These are phyloP conservation scores for Microhierax caerulescens DNA, from an alignment of 2,797 vertebrate genomes.

Conservation along the genomic window DNA sequence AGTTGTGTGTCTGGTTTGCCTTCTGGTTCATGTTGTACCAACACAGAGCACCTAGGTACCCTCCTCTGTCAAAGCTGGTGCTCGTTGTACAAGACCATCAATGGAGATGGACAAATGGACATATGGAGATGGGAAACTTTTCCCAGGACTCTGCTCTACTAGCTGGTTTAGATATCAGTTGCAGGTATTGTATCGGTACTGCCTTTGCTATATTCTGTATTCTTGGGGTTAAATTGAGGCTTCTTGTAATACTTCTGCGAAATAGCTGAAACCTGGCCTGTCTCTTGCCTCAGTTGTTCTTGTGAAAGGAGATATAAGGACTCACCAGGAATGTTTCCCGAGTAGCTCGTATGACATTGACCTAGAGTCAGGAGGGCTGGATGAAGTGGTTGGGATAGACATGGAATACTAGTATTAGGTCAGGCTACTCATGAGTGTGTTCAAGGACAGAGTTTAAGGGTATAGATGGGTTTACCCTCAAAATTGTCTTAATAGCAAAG, in stretches of 20 bases:
- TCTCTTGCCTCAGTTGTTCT: not conserved
- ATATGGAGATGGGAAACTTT: not conserved
- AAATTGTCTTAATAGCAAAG: not conserved
- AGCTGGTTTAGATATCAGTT: not conserved
- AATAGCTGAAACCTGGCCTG: not conserved
- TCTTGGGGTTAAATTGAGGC: not conserved
- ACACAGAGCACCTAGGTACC: not conserved
- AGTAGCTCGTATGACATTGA: not conserved
- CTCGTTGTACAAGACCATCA: not conserved
- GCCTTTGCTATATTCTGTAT: not conserved
- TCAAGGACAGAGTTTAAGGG: not conserved
- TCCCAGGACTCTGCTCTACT: not conserved
- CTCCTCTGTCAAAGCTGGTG: not conserved
- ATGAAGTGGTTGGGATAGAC: not conserved
- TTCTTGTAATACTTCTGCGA: not conserved
- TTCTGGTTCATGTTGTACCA: not conserved
- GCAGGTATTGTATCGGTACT: accelerated
- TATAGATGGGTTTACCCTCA: not conserved
- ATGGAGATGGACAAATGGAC: not conserved
- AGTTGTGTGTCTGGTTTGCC: not conserved
- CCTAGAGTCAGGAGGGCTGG: too few species aligned
- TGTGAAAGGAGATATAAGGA: not conserved
- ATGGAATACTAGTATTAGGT: not conserved
- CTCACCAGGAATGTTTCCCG: not conserved
- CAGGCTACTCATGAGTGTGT: not conserved